Conservation (phyloP, 2,113 vertebrate genomes). For the Zootoca vivipara region DNA sequence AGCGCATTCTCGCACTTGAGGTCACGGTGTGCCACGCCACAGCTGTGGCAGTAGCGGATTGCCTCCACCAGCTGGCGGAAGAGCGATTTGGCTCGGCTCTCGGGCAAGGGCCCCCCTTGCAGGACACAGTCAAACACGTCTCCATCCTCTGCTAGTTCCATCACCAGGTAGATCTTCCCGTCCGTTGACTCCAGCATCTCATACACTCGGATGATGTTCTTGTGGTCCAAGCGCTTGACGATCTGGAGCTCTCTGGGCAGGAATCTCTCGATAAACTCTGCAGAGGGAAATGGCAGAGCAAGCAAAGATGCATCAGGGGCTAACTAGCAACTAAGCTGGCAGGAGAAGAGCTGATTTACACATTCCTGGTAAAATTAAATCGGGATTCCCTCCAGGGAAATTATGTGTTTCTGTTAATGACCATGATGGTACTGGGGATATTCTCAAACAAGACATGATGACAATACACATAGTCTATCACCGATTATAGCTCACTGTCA, state of each 20-base stretch:
- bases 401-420: background rate
- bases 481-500: no score
- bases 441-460: no score
- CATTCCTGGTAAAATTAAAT: background rate
- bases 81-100: slow-evolving; percentile 62
- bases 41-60: slow-evolving; percentile 70
- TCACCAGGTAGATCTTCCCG: slow-evolving; percentile 74
- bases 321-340: background rate
- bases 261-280: slow-evolving; percentile 76
- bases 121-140: slow-evolving; percentile 74
- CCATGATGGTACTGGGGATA: background rate
- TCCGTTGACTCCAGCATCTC: slow-evolving; percentile 70
- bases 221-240: slow-evolving; percentile 66
- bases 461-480: no score
- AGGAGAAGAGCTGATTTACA: background rate
- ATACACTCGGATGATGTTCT: slow-evolving; percentile 73
- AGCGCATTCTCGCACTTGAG: slow-evolving; percentile 78
- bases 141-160: slow-evolving; percentile 78
- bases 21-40: slow-evolving; percentile 73
- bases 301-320: background rate
- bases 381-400: background rate
- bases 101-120: slow-evolving; percentile 65
- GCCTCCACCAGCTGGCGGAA: slow-evolving; percentile 76
- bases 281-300: background rate
- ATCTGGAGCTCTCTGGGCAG: slow-evolving; percentile 78